Evolutionary conservation across 2,797 vertebrate genomes (phyloP).

Genomic region (Hippoglossus hippoglossus): DNA sequence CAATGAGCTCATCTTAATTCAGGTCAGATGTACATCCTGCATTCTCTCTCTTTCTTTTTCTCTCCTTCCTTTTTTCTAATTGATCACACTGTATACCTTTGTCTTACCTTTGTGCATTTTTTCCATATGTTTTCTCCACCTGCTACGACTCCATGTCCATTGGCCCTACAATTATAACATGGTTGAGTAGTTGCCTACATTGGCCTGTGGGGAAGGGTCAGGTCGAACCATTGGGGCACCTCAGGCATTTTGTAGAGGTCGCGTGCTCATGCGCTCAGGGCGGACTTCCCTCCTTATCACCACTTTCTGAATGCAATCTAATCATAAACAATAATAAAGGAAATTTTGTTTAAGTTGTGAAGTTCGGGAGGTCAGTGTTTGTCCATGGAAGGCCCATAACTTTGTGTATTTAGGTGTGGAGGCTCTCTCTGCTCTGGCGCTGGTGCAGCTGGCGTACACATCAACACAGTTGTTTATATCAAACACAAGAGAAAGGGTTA

Average conservation of each 20-base stretch:
- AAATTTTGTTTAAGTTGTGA: slow-evolving; percentile 60
- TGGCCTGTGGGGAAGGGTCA: slow-evolving; percentile 23
- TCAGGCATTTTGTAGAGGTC: slow-evolving; percentile 48
- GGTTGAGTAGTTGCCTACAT: slow-evolving; percentile 7
- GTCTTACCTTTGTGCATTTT: slow-evolving; percentile 38
- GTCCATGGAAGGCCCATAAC: slow-evolving; percentile 32
- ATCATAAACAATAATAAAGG: slow-evolving; percentile 75
- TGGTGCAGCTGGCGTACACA: slow-evolving; percentile 46
- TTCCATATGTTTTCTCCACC: slow-evolving; percentile 26
- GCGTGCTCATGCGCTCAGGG: slow-evolving; percentile 26
- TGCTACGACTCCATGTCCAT: slow-evolving; percentile 16
- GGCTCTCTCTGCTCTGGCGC: slow-evolving; percentile 25
- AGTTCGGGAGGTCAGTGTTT: slow-evolving; percentile 61
- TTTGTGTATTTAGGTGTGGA: slow-evolving; percentile 30
- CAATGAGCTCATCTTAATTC: slow-evolving; percentile 92
- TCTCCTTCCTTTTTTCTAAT: slow-evolving; percentile 53
- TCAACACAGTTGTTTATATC: slow-evolving; percentile 32
- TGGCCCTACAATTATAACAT: slow-evolving; percentile 2
- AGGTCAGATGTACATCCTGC: slow-evolving; percentile 89
- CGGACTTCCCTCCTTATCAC: slow-evolving; percentile 58
- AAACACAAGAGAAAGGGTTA: slow-evolving; percentile 19
- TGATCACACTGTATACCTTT: slow-evolving; percentile 54
- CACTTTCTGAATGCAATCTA: slow-evolving; percentile 61
- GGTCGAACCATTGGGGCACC: slow-evolving; percentile 37
- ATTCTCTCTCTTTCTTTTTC: slow-evolving; percentile 57